These are phyloP conservation scores for Apeira syringaria DNA, from an alignment of 2,888 invertebrate genomes.

Conservation along the genomic window DNA sequence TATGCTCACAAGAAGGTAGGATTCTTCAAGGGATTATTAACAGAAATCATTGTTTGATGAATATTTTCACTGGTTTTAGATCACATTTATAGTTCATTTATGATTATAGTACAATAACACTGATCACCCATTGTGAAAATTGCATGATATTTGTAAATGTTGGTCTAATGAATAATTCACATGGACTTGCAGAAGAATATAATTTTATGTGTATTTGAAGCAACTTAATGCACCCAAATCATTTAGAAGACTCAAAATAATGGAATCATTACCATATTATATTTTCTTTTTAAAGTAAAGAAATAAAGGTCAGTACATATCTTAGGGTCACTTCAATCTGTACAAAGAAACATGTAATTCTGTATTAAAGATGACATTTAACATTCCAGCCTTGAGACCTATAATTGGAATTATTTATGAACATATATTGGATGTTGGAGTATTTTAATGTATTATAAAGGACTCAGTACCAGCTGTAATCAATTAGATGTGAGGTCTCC, in stretches of 20 bases:
- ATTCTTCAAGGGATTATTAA: conserved; percentile 41
- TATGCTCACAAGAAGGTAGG: conserved; percentile 47
- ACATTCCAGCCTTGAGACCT: conserved; percentile 81
- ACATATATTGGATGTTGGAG: conserved; percentile 74
- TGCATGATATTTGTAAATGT: conserved; percentile 26
- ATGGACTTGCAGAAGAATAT: conserved; percentile 34
- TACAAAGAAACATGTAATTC: conserved; percentile 63
- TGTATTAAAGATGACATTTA: conserved; percentile 82
- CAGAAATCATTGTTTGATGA: conserved; percentile 45
- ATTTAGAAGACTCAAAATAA: conserved; percentile 27
- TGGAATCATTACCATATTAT: conserved; percentile 48
- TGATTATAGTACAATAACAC: conserved; percentile 74
- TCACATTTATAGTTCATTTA: no score
- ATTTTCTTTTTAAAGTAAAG: conserved; percentile 49
- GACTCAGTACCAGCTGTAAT: conserved; percentile 63
- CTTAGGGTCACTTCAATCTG: conserved; percentile 68
- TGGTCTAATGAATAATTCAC: conserved; percentile 30
- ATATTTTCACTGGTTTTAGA: conserved; percentile 72
- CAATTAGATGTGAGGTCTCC: conserved; percentile 65
- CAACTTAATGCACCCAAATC: conserved; percentile 41
- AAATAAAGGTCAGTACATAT: conserved; percentile 76
- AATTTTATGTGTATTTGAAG: conserved; percentile 38
- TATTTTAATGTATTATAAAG: conserved; percentile 71
- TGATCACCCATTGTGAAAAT: conserved; percentile 53
- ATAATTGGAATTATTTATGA: conserved; percentile 79